phyloP scores from a whole-genome alignment of 30 jellyfish, hydroid and myxozoan species.

The Aurelia aurita complex sp. Pacific region DNA sequence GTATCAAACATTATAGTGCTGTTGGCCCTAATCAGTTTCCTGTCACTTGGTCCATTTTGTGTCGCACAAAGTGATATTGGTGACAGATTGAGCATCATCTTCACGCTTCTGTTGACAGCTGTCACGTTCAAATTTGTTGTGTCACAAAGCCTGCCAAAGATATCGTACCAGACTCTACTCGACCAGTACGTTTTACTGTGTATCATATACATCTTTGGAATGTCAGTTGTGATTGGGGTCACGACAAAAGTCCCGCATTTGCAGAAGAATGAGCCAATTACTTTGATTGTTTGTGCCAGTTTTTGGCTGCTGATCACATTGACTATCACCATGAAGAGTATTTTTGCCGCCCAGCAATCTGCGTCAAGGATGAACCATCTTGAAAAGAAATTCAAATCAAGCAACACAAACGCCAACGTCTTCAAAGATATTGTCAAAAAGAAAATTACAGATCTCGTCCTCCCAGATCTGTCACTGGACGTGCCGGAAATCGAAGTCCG shows the following conservation, averaged over 20 bases:
- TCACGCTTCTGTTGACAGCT: slow-evolving; percentile 78
- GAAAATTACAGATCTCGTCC: slow-evolving; percentile 9
- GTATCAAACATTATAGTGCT: slow-evolving; percentile 66
- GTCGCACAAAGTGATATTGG: slow-evolving; percentile 74
- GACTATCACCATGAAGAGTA: neutral
- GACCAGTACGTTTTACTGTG: slow-evolving; percentile 69
- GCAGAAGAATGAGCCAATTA: slow-evolving; percentile 17
- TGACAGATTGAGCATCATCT: slow-evolving; percentile 79
- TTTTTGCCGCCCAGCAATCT: neutral
- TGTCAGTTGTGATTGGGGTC: slow-evolving; percentile 67
- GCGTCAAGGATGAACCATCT: slow-evolving; percentile 4
- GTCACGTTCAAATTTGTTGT: slow-evolving; percentile 82
- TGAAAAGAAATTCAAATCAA: slow-evolving; percentile 17
- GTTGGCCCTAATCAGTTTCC: slow-evolving; percentile 62
- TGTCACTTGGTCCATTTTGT: slow-evolving; percentile 77
- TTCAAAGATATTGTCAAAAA: slow-evolving; percentile 11
- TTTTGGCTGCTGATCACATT: slow-evolving; percentile 12
- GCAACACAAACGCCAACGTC: slow-evolving; percentile 15
- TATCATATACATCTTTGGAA: slow-evolving; percentile 64
- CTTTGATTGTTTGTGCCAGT: slow-evolving; percentile 5
- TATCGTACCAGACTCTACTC: slow-evolving; percentile 70
- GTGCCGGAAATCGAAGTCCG: slow-evolving; percentile 19
- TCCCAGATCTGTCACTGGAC: slow-evolving; percentile 46
- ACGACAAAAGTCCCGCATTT: slow-evolving; percentile 19
- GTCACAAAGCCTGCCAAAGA: slow-evolving; percentile 74